Evolutionary conservation across 2,888 invertebrate genomes (phyloP), one percentile per base, ranked within the genome.

Genomic region (Polylopha cassiicola): DNA sequence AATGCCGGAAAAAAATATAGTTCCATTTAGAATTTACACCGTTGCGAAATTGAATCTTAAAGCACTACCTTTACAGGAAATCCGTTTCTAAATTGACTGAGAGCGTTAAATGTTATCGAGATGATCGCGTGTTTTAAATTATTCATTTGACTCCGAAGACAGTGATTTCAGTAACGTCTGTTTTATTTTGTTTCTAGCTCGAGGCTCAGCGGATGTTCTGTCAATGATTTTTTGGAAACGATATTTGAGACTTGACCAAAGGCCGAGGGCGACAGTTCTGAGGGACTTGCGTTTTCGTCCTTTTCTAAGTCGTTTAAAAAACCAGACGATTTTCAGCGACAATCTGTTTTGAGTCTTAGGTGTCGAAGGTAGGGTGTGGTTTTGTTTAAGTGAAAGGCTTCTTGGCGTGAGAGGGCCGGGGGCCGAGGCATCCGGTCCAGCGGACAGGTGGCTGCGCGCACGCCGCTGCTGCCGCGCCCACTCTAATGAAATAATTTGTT

Each of bases 401-500:
- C 37, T 34, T 26, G 14, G 16, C 18, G 41, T 39, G 49, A 43
- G 55, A 48, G 53, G 34, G 44, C 48, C 54, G 72, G 56, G 72
- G 67, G 65, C 56, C 48, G 66, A 46, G 65, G 75, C 57, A 80
- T 84, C 82, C 84, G 82, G 84, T 79, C 76, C 61, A 55, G 53
- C 56, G 73, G 68, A 79, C 82, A 82, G 80, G 82, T 80, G 82
- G 74, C 68, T 52, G 53, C 58, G 67, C 66, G 64, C 39, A 43
- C 55, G 51, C 55, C 51, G 65, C 61, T 61, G 61, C 64, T 67
- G 64, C 47, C 47, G 50, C 73, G 74, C 76, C 79, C 78, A 75
- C 77, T 71, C 71, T 74, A 74, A 75, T 77, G 68, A 73, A 79
- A 76, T 74, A 75, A 81, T 80, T 73, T 78, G 74, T 75, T 67